Percentiles rank a stretch among this genome's conserved stretches.
Evolutionary conservation across 92 coral and sea anemone genomes (phyloP).

Genomic region (Zoanthus sansibaricus): DNA sequence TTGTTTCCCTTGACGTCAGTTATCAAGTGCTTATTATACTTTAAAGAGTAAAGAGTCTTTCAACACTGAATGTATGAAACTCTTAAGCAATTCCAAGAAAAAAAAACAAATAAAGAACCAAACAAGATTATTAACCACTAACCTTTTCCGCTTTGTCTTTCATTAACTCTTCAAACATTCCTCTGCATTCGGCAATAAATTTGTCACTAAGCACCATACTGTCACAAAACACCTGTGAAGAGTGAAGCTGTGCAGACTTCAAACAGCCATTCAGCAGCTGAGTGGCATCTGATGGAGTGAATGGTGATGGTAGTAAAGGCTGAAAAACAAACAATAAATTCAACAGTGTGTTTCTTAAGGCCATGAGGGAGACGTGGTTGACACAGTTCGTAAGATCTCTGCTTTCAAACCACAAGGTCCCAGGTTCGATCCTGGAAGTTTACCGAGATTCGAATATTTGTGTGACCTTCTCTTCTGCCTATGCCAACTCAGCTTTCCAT

Average conservation of each 20-base stretch:
- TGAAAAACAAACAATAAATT: neutral
- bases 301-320: constrained; percentile 97
- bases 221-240: constrained; percentile 92
- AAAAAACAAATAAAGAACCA: neutral
- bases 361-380: no score
- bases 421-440: no score
- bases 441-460: no score
- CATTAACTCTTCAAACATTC: constrained; percentile 91
- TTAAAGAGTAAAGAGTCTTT: no score
- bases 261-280: constrained; percentile 81
- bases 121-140: neutral
- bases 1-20: no score
- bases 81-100: neutral
- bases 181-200: constrained; percentile 79
- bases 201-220: constrained; percentile 86
- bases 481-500: no score
- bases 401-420: no score
- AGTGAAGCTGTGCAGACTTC: constrained; percentile 72
- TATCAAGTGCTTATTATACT: no score
- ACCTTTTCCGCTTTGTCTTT: constrained; percentile 92
- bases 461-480: no score
- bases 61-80: neutral
- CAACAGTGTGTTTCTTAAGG: no score
- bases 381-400: no score
- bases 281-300: constrained; percentile 88